These are phyloP conservation scores for Hirtodrosophila alboralis DNA, from an alignment of 2,888 invertebrate species.

Conservation along the genomic window DNA sequence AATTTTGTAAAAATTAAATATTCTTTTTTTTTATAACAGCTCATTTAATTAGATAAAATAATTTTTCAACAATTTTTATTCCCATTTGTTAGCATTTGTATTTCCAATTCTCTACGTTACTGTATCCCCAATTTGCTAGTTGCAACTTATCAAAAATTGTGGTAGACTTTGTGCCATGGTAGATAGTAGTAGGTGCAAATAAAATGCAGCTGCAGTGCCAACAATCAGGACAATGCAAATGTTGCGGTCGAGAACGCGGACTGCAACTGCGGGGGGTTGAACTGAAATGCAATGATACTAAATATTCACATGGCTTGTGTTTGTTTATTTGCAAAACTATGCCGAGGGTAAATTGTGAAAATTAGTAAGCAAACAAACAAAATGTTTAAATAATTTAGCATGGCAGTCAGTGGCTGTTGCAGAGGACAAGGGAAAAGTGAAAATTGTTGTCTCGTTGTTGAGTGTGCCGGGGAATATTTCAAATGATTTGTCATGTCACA, in stretches of 20 bases:
- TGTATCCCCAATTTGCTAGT: constrained; percentile 23
- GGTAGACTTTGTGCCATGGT: constrained; percentile 4
- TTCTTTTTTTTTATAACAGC: no score
- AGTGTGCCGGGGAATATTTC: constrained; percentile 45
- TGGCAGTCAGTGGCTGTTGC: not conserved
- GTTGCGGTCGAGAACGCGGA: constrained; percentile 22
- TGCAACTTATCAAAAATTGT: constrained; percentile 20
- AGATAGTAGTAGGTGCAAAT: constrained; percentile 13
- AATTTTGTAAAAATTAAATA: constrained; percentile 1
- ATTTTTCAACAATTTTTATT: no score
- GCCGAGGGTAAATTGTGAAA: constrained; percentile 43
- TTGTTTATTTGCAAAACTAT: constrained; percentile 24
- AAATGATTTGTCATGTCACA: constrained; percentile 75
- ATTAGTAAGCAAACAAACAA: constrained; percentile 63
- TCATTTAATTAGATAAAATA: no score
- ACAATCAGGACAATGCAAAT: constrained; percentile 46
- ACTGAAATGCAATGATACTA: constrained; percentile 8
- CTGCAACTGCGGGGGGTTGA: constrained; percentile 8
- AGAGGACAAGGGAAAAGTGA: constrained; percentile 27
- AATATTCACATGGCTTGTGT: constrained; percentile 19
- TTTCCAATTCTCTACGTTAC: constrained; percentile 14
- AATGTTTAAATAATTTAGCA: constrained; percentile 67
- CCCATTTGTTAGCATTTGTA: constrained; percentile 11
- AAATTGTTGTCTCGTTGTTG: constrained; percentile 33
- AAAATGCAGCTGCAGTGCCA: not conserved